A percentile compares a stretch with the other conserved stretches of the same genome.
phyloP scores from a whole-genome alignment of 2,113 vertebrate genomes.

The Stercorarius parasiticus region DNA sequence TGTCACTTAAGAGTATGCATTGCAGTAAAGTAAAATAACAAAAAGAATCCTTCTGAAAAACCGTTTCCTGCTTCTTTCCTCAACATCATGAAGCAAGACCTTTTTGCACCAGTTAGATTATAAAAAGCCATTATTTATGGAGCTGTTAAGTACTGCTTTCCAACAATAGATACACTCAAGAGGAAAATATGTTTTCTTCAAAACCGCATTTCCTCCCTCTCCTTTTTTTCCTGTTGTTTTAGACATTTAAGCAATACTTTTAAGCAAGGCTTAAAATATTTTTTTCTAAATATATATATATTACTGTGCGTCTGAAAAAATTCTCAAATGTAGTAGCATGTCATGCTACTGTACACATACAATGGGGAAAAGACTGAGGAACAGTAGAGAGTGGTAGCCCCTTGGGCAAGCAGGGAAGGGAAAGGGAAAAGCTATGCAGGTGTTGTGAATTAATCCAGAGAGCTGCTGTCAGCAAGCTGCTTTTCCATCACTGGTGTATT shows the following conservation, averaged over 20 bases:
- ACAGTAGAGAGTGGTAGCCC: background rate
- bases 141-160: slow-evolving; percentile 1
- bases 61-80: background rate
- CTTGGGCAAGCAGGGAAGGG: background rate
- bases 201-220: background rate
- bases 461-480: background rate
- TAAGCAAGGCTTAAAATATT: background rate
- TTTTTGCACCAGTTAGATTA: background rate
- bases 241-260: background rate
- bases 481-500: background rate
- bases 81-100: background rate
- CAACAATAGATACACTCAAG: background rate
- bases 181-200: slow-evolving; percentile 15
- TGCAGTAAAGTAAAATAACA: background rate
- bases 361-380: background rate
- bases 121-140: slow-evolving; percentile 8
- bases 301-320: background rate
- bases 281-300: background rate
- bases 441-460: background rate
- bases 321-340: rapidly evolving
- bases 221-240: background rate
- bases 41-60: background rate
- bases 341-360: background rate
- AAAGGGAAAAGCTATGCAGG: background rate
- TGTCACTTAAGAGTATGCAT: background rate